phyloP scores from a whole-genome alignment of 2,888 invertebrate species.

The Clepsis dumicolana region DNA sequence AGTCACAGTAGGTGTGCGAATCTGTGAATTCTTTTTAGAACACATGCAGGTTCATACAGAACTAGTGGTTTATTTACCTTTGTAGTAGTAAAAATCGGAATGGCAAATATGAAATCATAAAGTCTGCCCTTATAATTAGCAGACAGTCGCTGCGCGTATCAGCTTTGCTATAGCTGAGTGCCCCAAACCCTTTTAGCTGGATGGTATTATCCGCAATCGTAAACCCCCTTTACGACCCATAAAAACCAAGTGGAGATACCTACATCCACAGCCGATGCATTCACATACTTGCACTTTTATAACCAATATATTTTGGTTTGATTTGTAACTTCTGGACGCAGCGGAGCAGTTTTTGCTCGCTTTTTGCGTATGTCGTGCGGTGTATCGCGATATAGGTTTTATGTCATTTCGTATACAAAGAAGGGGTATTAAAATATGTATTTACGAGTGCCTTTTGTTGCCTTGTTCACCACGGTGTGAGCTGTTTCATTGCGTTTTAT shows the following conservation, averaged over 20 bases:
- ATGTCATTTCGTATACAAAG: conserved; percentile 34
- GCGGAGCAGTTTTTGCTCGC: conserved; percentile 36
- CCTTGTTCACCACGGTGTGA: conserved; percentile 14
- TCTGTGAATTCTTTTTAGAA: too few species aligned
- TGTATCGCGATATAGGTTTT: conserved; percentile 18
- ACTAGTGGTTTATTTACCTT: neutral
- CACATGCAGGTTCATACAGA: too few species aligned
- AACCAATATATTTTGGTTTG: conserved; percentile 84
- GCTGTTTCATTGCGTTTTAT: conserved; percentile 20
- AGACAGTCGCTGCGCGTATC: conserved; percentile 55
- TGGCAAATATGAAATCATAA: conserved; percentile 44
- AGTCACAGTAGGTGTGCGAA: too few species aligned
- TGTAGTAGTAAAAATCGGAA: conserved; percentile 17
- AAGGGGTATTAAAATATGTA: conserved; percentile 28
- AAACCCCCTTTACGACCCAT: conserved; percentile 79
- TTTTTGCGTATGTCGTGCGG: conserved; percentile 47
- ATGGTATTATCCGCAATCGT: conserved; percentile 83
- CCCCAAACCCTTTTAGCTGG: conserved; percentile 82
- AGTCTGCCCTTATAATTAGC: conserved; percentile 75
- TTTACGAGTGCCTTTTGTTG: conserved; percentile 26
- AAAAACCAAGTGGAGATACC: conserved; percentile 83
- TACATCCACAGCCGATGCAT: conserved; percentile 66
- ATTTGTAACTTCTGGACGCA: conserved; percentile 79
- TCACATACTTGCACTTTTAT: conserved; percentile 84
- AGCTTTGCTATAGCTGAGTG: conserved; percentile 53